Evolutionary conservation across 2,888 invertebrate species (phyloP), one percentile per base, ranked within the genome.

Genomic region (Melinaea menophilus): DNA sequence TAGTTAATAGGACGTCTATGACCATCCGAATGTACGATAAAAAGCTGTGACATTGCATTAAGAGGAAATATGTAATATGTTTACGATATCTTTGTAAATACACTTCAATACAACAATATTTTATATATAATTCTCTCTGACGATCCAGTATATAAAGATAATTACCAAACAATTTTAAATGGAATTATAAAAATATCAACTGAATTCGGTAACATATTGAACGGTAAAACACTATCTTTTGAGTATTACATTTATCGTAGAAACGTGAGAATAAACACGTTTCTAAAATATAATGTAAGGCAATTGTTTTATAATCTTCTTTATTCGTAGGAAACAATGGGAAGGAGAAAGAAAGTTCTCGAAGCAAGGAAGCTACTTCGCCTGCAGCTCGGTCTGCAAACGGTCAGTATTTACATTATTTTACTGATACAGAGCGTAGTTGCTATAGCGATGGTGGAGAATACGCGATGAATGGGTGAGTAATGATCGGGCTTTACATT

Each of bases 301-400:
- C 51, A 62, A 46, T 34, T 46, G 55, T 60, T 58, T 58, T 35
- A 68, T 64, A 62, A 56, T 67, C 61, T 64, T 72, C 67, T 70
- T 81, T 81, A 90, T 88, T 93, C 92, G 66, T 90, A 95, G 95
- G 95, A 86, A 94, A 94, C 90, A 94, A 92, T 84, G 92, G 93
- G 78, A 95, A 94, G 85, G 93, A 93, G 84, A 90, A 90, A 77
- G 90, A 90, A 79, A 91, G 91, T 72, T 93, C 94, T 81, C 92
- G 93, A 84, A 93, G 91, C 82, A 94, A 94, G 86, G 95, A 95
- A 81, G 92, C 93, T 71, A 93, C 94, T 65, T 94, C 94, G 62
- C 94, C 94, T 57, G 94, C 94, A 70, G 93, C 93, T 64, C 93
- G 93, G 81, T 92, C 93, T 80, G 89, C 93, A 84, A 93, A 93